A percentile compares a stretch with the other conserved stretches of the same genome.
These are phyloP conservation scores for Drosophila rubida DNA, from an alignment of 2,888 invertebrate genomes.

Conservation along the genomic window DNA sequence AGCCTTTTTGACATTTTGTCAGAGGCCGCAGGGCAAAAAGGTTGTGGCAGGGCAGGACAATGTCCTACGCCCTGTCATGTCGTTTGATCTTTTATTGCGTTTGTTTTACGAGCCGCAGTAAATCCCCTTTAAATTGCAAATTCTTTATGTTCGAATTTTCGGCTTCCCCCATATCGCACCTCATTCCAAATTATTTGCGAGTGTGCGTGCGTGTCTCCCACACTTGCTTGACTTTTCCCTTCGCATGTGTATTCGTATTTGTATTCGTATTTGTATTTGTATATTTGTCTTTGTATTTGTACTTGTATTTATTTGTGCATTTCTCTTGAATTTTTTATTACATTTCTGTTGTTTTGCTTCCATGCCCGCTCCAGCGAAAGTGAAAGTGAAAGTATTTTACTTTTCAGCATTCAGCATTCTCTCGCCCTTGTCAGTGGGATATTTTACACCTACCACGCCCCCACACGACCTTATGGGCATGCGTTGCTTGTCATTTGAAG, in stretches of 20 bases:
- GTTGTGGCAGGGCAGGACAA: constrained; percentile 50
- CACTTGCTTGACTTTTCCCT: constrained; percentile 29
- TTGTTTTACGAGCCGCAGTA: constrained; percentile 78
- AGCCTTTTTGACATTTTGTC: constrained; percentile 70
- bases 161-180: constrained; percentile 28
- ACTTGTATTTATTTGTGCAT: constrained; percentile 52
- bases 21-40: constrained; percentile 53
- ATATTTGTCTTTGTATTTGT: constrained; percentile 37
- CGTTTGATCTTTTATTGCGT: constrained; percentile 81
- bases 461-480: constrained; percentile 46
- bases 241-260: background rate
- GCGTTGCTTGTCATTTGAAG: constrained; percentile 39
- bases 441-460: constrained; percentile 55
- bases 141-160: constrained; percentile 78
- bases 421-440: constrained; percentile 6
- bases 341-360: constrained; percentile 18
- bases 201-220: constrained; percentile 7
- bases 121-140: constrained; percentile 81
- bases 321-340: constrained; percentile 53
- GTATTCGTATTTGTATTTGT: constrained; percentile 3
- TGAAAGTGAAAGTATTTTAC: constrained; percentile 44
- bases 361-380: constrained; percentile 25
- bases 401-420: constrained; percentile 31
- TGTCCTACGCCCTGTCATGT: constrained; percentile 64
- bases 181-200: constrained; percentile 18